Evolutionary conservation across 1,140 invertebrate genomes (phyloP), one percentile per base, ranked within the genome.

Genomic region (Caenorhabditis inopinata): DNA sequence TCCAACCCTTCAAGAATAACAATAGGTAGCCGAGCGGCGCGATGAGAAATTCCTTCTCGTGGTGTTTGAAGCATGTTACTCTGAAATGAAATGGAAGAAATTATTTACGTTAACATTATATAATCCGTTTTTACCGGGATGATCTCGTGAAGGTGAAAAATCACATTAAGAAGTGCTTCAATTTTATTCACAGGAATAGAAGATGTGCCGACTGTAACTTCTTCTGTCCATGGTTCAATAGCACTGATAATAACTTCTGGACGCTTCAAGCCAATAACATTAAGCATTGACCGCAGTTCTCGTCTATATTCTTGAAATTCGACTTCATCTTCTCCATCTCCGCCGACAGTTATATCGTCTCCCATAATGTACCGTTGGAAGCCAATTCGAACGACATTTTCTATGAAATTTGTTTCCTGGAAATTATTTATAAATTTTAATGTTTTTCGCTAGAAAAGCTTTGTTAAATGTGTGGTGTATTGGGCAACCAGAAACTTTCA

Each of bases 321-420:
- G 11, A 73, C 32, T 74, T 83, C 79, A 16, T 78, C 75, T 47
- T 83, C 82, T 38, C 82, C 82, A 25, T 62, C 76, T 11, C 82
- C 79, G 23, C 68, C 79, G 25, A 83, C 74, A 7, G 84, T 74
- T 29, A 83, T 5, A 38, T 83, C 78, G 16, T 79, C 78, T 32
- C 46, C 29, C 78, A 79, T 79, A 1, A 74, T 68, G 46, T 74
- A 79, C 25, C 73, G n/a, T 38, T 29, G 21, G 6, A 79, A 29
- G 11, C 38, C 45, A 27, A 45, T 74, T 23, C 29, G 46, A 14
- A 79, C 46, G 6, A 79, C 58, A 62, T 35, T 58, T 23, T 42
- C 49, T 9, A 78, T 51, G n/a, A 68, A 68, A 38, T 68, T 68
- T 9, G 58, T 68, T 32, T 68, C 58, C 58, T 68, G 7, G 38